These are phyloP conservation scores for Phasia obesa DNA, from an alignment of 2,888 invertebrate genomes.

Conservation along the genomic window DNA sequence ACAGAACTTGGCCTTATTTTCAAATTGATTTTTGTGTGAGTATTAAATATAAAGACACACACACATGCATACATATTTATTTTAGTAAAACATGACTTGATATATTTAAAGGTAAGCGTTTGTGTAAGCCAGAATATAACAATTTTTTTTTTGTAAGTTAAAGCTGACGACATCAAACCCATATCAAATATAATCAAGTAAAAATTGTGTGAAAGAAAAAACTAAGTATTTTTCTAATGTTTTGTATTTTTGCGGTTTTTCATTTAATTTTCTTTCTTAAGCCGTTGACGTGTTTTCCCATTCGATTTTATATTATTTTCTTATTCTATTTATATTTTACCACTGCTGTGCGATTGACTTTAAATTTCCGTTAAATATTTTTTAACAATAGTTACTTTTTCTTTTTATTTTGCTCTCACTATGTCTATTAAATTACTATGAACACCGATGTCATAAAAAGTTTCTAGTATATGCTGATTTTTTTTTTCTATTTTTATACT, in stretches of 20 bases:
- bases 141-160: constrained; percentile 27
- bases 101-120: not conserved
- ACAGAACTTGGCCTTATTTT: too few relatives aligned
- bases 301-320: constrained; percentile 42
- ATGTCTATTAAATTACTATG: not conserved
- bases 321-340: constrained; percentile 39
- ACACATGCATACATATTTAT: too few relatives aligned
- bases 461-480: constrained; percentile 33
- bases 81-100: too few relatives aligned
- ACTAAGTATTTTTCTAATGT: constrained; percentile 33
- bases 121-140: constrained; percentile 13
- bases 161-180: constrained; percentile 46
- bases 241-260: constrained; percentile 50
- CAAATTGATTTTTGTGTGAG: too few relatives aligned
- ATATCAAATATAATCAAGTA: constrained; percentile 42
- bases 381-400: constrained; percentile 34
- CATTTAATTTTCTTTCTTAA: constrained; percentile 17
- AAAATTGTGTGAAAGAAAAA: constrained; percentile 14
- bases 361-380: constrained; percentile 58
- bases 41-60: too few relatives aligned
- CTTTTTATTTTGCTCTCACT: constrained; percentile 13
- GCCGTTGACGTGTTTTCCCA: constrained; percentile 41
- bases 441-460: constrained; percentile 37
- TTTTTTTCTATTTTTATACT: constrained; percentile 28
- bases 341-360: constrained; percentile 26